phyloP scores from a whole-genome alignment of 2,888 invertebrate species.

The Drepanosiphum platanoidis region DNA sequence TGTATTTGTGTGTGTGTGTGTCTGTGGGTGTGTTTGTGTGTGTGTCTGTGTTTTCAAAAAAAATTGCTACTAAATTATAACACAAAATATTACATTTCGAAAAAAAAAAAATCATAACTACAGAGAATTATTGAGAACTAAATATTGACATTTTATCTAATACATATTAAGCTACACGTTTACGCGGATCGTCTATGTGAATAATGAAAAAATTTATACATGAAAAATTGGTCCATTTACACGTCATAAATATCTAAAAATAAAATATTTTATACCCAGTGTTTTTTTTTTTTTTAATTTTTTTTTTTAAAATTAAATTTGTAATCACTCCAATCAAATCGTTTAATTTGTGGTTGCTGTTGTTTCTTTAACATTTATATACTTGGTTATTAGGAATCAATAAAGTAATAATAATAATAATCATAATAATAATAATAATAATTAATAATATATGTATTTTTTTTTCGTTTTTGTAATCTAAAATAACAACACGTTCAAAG shows the following conservation, averaged over 20 bases:
- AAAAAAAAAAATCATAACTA: constrained; percentile 38
- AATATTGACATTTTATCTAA: constrained; percentile 48
- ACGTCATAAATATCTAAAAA: constrained; percentile 60
- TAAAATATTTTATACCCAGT: constrained; percentile 60
- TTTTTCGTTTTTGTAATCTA: constrained; percentile 36
- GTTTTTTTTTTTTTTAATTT: constrained; percentile 12
- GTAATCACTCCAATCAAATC: constrained; percentile 38
- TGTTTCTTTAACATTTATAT: constrained; percentile 53
- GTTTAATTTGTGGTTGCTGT: constrained; percentile 23
- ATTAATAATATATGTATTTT: constrained; percentile 30
- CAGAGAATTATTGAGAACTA: constrained; percentile 53
- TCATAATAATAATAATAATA: constrained; percentile 44
- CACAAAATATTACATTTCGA: constrained; percentile 51
- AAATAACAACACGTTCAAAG: constrained; percentile 56
- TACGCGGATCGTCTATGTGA: constrained; percentile 42
- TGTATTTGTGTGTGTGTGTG: too few relatives aligned
- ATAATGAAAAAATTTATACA: constrained; percentile 56
- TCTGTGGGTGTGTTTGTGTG: too few relatives aligned
- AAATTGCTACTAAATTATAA: constrained; percentile 29
- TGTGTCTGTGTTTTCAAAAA: constrained; percentile 21
- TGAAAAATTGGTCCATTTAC: constrained; percentile 62
- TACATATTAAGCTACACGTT: constrained; percentile 43
- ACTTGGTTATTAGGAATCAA: constrained; percentile 59
- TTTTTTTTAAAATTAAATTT: too few relatives aligned
- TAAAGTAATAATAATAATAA: too few relatives aligned